Conservation (phyloP, 2,113 vertebrate species). For the Tetraodon nigroviridis region DNA sequence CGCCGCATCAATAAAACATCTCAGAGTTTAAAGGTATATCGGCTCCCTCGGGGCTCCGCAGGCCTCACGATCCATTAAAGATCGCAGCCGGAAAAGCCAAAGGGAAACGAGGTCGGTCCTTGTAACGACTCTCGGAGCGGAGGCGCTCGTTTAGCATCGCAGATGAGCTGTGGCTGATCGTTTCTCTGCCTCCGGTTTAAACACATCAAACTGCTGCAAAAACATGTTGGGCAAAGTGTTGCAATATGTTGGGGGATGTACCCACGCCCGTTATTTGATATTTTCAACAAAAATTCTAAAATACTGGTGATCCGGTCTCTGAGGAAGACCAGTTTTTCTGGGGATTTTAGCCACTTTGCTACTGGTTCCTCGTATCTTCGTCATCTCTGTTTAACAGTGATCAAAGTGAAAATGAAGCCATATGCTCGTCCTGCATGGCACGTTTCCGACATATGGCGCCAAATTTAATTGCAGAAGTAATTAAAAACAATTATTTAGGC, state of each 20-base stretch:
- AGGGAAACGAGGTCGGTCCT: slow-evolving; percentile 14
- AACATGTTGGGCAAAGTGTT: neutral
- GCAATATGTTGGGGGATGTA: neutral
- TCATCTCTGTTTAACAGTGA: too few relatives aligned
- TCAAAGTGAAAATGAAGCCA: too few relatives aligned
- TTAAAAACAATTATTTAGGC: too few relatives aligned
- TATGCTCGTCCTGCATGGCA: too few relatives aligned
- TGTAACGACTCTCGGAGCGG: slow-evolving; percentile 18
- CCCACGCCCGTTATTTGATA: too few relatives aligned
- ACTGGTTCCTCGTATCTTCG: too few relatives aligned
- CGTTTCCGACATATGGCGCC: too few relatives aligned
- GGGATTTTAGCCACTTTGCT: too few relatives aligned
- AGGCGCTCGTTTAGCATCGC: slow-evolving; percentile 16
- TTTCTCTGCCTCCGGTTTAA: neutral
- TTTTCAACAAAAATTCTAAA: too few relatives aligned
- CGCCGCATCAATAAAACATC: slow-evolving; percentile 65
- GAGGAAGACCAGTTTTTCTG: too few relatives aligned
- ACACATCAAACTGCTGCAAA: neutral
- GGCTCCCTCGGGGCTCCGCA: slow-evolving; percentile 44
- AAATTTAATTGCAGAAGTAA: too few relatives aligned
- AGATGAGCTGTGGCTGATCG: slow-evolving; percentile 16
- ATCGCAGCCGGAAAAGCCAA: slow-evolving; percentile 27
- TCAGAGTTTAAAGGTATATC: slow-evolving; percentile 48
- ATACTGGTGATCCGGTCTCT: too few relatives aligned
- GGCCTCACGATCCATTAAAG: slow-evolving; percentile 51